phyloP scores from a whole-genome alignment of 1,140 invertebrate genomes.

The Calephelis virginiensis region DNA sequence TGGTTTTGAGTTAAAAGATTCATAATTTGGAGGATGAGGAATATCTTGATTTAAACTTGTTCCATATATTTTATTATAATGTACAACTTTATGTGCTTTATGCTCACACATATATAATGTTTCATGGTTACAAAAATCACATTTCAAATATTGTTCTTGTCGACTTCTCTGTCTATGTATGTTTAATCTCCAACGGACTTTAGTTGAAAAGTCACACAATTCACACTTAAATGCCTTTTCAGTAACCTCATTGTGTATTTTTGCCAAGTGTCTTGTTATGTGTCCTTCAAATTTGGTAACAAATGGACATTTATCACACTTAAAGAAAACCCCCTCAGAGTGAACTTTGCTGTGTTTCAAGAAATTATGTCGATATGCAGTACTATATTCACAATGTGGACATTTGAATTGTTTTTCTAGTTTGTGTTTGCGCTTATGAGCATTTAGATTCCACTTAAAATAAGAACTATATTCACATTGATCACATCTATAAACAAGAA shows the following conservation, averaged over 20 bases:
- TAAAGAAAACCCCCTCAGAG: conserved; percentile 36
- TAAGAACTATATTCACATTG: conserved; percentile 47
- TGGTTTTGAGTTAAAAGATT: not conserved
- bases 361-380: conserved; percentile 49
- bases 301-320: conserved; percentile 58
- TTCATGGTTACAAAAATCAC: conserved; percentile 42
- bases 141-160: conserved; percentile 37
- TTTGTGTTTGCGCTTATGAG: conserved; percentile 53
- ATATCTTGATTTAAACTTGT: conserved; percentile 1
- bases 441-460: conserved; percentile 49
- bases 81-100: conserved; percentile 46
- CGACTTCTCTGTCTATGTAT: conserved; percentile 47
- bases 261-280: conserved; percentile 49
- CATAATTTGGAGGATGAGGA: not conserved
- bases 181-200: conserved; percentile 48
- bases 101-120: conserved; percentile 47
- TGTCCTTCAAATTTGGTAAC: conserved; percentile 51
- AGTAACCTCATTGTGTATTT: conserved; percentile 51
- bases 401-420: conserved; percentile 52
- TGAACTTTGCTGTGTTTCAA: conserved; percentile 49
- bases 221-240: conserved; percentile 47
- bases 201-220: conserved; percentile 53
- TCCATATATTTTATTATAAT: conserved; percentile 43
- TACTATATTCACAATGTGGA: conserved; percentile 40
- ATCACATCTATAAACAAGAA: conserved; percentile 34